A percentile compares a stretch with the other conserved stretches of the same genome.
These are phyloP conservation scores for Campopleginae sp. DNA, from an alignment of 2,888 invertebrate genomes.

Conservation along the genomic window DNA sequence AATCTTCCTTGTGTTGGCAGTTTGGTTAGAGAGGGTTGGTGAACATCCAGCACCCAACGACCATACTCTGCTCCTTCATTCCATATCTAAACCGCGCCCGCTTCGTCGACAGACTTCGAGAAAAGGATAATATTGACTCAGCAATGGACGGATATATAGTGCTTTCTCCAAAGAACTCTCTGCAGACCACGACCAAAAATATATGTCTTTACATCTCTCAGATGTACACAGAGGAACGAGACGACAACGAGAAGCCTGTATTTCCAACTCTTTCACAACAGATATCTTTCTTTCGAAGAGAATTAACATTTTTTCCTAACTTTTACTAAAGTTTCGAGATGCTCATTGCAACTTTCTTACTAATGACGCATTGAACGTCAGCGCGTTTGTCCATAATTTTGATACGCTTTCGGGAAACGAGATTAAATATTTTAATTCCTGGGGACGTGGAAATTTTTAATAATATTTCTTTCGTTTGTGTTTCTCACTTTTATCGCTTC, in stretches of 20 bases:
- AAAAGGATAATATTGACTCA: constrained; percentile 78
- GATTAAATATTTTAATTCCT: background rate
- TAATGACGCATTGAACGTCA: constrained; percentile 12
- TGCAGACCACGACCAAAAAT: constrained; percentile 30
- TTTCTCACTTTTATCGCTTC: background rate
- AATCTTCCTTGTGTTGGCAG: constrained; percentile 68
- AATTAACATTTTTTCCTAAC: constrained; percentile 8
- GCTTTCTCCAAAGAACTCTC: constrained; percentile 60
- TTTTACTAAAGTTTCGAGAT: background rate
- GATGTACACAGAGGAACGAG: constrained; percentile 41
- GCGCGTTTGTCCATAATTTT: background rate
- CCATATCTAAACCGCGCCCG: constrained; percentile 36
- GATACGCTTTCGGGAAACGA: background rate
- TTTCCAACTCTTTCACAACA: constrained; percentile 46
- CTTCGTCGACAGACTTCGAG: constrained; percentile 67
- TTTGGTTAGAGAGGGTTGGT: constrained; percentile 69
- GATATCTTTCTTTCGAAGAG: constrained; percentile 29
- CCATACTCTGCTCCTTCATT: constrained; percentile 54
- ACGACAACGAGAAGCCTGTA: constrained; percentile 38
- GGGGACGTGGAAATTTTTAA: background rate
- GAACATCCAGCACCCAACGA: constrained; percentile 55
- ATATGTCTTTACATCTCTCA: constrained; percentile 13
- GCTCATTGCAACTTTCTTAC: background rate
- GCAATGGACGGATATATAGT: constrained; percentile 68
- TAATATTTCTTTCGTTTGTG: background rate